Percentiles rank a stretch among this genome's conserved stretches.
phyloP scores from a whole-genome alignment of 2,797 vertebrate species.

The Gymnocypris eckloni region DNA sequence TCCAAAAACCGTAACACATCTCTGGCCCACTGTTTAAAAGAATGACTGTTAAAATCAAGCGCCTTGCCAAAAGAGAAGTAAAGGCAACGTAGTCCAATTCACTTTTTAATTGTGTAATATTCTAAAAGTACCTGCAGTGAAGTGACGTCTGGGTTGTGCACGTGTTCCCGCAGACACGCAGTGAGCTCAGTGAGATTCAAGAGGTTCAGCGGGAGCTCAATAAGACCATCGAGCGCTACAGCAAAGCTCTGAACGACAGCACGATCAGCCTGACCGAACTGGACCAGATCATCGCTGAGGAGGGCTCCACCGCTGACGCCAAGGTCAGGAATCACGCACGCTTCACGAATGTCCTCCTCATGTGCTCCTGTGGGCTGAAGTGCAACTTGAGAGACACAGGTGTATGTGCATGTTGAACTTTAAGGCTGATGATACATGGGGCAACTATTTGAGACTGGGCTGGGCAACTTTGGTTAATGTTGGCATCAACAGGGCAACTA shows the following conservation, averaged over 20 bases:
- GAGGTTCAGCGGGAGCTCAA: slow-evolving; percentile 87
- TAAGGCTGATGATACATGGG: no score
- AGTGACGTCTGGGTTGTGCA: not conserved
- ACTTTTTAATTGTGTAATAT: not conserved
- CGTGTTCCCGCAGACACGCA: slow-evolving; percentile 81
- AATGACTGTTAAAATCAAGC: no score
- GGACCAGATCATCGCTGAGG: slow-evolving; percentile 80
- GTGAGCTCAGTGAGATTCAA: slow-evolving; percentile 87
- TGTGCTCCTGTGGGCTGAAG: not conserved
- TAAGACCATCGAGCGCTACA: slow-evolving; percentile 87
- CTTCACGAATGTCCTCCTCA: not conserved
- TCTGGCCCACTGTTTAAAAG: no score
- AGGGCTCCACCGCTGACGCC: slow-evolving; percentile 80
- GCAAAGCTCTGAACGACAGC: slow-evolving; percentile 81
- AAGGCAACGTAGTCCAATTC: no score
- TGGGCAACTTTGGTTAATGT: no score
- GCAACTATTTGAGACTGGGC: no score
- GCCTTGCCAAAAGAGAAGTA: no score
- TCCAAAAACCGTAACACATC: no score
- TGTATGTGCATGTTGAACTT: not conserved
- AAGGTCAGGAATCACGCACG: slow-evolving; percentile 64
- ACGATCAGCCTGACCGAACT: slow-evolving; percentile 83
- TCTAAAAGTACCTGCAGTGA: no score
- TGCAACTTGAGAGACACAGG: not conserved
- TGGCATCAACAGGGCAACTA: no score